Base-by-base conservation (phyloP, 2,888 invertebrate genomes). In the Protodeltote pygarga region DNA sequence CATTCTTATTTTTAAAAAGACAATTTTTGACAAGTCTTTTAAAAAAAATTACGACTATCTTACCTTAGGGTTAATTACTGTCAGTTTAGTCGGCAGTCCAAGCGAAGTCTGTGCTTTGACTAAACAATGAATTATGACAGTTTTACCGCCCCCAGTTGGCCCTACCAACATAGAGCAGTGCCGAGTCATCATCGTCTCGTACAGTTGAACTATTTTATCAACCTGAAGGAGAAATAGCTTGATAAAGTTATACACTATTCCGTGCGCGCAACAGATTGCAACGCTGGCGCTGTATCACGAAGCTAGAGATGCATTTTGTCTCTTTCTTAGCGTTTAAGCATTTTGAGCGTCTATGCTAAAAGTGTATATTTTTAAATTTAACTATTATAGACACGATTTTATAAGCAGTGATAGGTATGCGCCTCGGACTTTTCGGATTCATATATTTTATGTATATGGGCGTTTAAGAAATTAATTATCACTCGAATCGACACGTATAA, bases 151-250 rank as follows among this genome's bases (percentile, higher is more conserved):
- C 15, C 98, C 97, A 3, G 98, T 98, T 11, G 98, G 97, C 0
- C 98, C 98, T 2, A 98, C 96, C 54, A 98, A 83, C 97, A 98
- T 98, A 2, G 96, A 95, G 35, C 97, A 97, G 87, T 98, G 98
- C 21, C 98, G 94, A 0, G 97, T 98, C 96, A 97, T 96, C 97
- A 98, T 98, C 0, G 97, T 97, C 90, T 98, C 98, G 79, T 98
- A 97, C 81, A 98, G 78, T 84, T 98, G 98, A 3, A 98, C 95
- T 11, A 98, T 95, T 93, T 97, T 97, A 77, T 97, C 96, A 50
- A 96, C 94, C 96, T 97, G 73, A 3, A 62, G 48, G 47, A 14
- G 17, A 31, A 47, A n/a, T 1, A 16, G 5, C 8, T 14, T 13
- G 3, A 2, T 25, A n/a, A 0, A 2, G 11, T 2, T 11, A 4